These are phyloP conservation scores for Teleogryllus oceanicus DNA, from an alignment of 2,888 invertebrate species.

Conservation along the genomic window DNA sequence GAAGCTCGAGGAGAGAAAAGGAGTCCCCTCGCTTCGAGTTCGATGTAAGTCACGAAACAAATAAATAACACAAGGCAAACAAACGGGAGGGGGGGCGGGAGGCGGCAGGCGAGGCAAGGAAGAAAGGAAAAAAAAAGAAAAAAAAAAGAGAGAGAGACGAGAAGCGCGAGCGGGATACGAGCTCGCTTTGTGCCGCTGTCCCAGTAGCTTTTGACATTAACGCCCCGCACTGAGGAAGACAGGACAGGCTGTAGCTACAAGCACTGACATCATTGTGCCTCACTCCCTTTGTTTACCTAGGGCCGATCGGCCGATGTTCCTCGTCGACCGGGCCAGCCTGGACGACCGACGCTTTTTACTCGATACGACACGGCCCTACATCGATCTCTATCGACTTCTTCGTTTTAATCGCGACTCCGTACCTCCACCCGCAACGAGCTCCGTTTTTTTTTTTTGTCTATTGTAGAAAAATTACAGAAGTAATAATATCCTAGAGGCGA, in stretches of 20 bases:
- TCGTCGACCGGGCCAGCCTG: neutral
- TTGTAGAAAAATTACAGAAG: no score
- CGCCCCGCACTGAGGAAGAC: conserved; percentile 5
- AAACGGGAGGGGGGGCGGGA: neutral
- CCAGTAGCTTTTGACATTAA: conserved; percentile 18
- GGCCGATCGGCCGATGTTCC: neutral
- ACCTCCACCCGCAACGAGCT: no score
- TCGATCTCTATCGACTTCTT: no score
- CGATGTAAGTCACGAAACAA: conserved; percentile 18
- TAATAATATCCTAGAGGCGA: no score
- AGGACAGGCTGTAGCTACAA: neutral
- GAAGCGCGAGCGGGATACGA: neutral
- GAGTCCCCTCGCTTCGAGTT: neutral
- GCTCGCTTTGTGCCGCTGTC: conserved; percentile 9
- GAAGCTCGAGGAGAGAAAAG: neutral
- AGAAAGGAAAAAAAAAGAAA: neutral
- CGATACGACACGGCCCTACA: no score
- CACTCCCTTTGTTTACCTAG: neutral
- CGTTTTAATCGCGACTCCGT: no score
- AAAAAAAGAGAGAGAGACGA: neutral
- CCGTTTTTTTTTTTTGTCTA: no score
- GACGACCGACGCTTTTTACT: no score
- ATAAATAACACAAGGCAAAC: conserved; percentile 18
- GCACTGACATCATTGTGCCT: neutral
- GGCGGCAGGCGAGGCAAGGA: neutral